A percentile compares a stretch with the other conserved stretches of the same genome.
These are phyloP conservation scores for Quiscalus mexicanus DNA, from an alignment of 2,113 vertebrate species.

Conservation along the genomic window DNA sequence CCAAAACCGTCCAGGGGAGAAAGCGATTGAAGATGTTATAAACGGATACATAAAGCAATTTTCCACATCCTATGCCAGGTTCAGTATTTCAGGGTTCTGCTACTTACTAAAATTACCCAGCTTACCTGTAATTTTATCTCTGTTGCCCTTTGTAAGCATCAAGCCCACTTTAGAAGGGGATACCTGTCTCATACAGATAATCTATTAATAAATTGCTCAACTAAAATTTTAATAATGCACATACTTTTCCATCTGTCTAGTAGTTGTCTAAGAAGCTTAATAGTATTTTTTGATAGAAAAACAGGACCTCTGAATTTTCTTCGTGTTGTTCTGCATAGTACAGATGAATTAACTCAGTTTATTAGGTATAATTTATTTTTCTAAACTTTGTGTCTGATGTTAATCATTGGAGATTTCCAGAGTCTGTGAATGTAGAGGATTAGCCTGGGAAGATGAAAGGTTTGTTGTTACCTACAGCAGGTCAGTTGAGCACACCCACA, in stretches of 20 bases:
- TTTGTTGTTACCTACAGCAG: neutral
- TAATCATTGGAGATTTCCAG: neutral
- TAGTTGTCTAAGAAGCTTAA: neutral
- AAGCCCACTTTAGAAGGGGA: neutral
- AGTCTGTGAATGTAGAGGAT: neutral
- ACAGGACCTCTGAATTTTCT: neutral
- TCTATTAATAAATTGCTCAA: neutral
- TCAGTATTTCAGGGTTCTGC: neutral
- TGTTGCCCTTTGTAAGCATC: neutral
- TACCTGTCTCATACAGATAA: neutral
- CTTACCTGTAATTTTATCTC: neutral
- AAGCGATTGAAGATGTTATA: neutral
- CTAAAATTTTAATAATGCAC: rapidly evolving
- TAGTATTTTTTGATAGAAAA: neutral
- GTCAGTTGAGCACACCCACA: neutral
- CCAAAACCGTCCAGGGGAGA: neutral
- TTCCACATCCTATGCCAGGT: neutral
- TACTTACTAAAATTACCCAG: neutral
- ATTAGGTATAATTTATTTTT: neutral
- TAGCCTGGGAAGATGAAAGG: neutral
- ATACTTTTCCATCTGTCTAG: neutral
- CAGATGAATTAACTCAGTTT: neutral
- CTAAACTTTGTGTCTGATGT: neutral
- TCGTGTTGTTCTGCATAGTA: neutral
- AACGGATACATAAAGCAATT: neutral